Base-by-base conservation (phyloP, 1,140 invertebrate species). In the Chelonus insularis region DNA sequence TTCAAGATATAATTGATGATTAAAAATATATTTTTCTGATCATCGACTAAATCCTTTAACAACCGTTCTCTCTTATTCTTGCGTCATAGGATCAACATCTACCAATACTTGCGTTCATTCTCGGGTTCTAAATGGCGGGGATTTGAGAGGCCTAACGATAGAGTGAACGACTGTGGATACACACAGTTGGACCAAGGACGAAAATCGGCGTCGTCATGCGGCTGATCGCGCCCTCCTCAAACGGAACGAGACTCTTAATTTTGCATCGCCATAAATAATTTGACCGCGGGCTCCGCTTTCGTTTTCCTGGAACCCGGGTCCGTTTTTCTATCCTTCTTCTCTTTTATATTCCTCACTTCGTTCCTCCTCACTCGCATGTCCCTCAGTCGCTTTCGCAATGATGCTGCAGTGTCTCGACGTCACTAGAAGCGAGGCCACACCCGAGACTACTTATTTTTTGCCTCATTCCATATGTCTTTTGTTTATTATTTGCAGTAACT, bases 261-360 rank as follows among this genome's bases (percentile, higher is more conserved):
- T 77, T 76, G 71, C 73, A 79, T 77, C 74, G 77, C 76, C 75
- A 78, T 79, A 79, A 79, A 79, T 79, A 79, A 79, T 79, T 79
- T 78, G 74, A 77, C 74, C 75, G 73, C 70, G 72, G 73, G 71
- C 64, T 64, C 71, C 67, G 68, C 62, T 39, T 52, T 57, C 56
- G 47, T 51, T 61, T 61, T 61, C 50, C 39, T 55, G 16, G 51
- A 55, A 55, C 39, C 41, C 29, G 37, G 41, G 51, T 55, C 41
- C 32, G 20, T 36, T 47, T 45, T 21, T 16, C 52, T 55, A 12
- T 55, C 52, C 34, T 55, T 55, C 34, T 52, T 52, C 50, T 55
- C 52, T 36, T 23, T 21, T 34, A 18, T 29, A 55, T 25, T 39
- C 34, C n/a, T 21, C 9, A 4, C 6, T 21, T 55, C 16, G 1